A percentile compares a stretch with the other conserved stretches of the same genome.
Conservation (phyloP, 2,888 invertebrate species). For the Drosophila buzzatii region DNA sequence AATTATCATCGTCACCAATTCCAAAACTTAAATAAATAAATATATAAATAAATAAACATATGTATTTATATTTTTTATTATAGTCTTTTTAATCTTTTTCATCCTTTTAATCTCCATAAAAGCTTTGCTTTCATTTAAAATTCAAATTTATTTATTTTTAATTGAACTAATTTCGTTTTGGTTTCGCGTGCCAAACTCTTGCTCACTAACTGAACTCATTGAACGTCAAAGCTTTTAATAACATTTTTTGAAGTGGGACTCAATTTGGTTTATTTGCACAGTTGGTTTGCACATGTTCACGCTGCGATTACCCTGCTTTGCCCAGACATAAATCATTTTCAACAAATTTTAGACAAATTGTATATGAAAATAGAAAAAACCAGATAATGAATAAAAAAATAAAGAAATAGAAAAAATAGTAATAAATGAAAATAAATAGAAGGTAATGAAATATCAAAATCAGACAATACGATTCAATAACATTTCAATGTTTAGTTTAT, state of each 20-base stretch:
- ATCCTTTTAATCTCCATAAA: too few species aligned
- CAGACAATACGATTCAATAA: too few species aligned
- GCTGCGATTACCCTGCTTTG: neutral
- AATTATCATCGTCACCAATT: too few species aligned
- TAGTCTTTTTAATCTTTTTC: neutral
- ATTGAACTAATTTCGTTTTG: neutral
- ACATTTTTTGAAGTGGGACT: neutral
- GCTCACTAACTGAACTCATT: neutral
- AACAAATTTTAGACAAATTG: neutral
- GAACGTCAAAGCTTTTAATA: neutral
- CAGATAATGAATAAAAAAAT: neutral
- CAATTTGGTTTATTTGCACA: conserved; percentile 2
- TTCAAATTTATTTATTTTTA: neutral
- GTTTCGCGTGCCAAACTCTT: neutral
- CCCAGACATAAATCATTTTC: neutral
- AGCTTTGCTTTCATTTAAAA: neutral
- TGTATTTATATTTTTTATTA: too few species aligned
- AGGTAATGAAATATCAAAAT: too few species aligned
- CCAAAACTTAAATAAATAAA: too few species aligned
- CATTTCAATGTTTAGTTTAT: too few species aligned
- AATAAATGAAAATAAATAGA: too few species aligned
- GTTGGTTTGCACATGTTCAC: neutral
- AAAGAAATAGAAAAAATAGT: neutral
- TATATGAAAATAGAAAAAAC: neutral
- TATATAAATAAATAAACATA: too few species aligned